Conservation (phyloP, 2,888 invertebrate genomes). For the Lysandra bellargus region DNA sequence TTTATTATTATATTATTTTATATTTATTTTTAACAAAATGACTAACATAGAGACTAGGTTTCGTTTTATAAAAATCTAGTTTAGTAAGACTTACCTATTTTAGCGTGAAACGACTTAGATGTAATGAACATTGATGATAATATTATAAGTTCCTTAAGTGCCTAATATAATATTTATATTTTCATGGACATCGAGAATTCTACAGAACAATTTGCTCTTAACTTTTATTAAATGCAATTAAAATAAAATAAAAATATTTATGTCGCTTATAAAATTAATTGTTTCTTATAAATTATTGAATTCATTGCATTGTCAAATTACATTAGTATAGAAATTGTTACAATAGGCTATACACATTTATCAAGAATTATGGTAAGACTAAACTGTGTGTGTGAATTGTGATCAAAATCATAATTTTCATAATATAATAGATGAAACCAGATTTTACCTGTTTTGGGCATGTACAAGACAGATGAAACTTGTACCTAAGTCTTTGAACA, state of each 20-base stretch:
- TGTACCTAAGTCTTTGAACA: neutral
- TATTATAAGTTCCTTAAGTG: neutral
- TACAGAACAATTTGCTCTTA: neutral
- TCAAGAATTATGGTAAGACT: neutral
- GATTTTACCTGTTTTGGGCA: neutral
- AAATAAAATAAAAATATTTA: constrained; percentile 1
- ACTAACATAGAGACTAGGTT: neutral
- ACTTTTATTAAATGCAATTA: constrained; percentile 13
- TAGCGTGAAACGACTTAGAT: constrained; percentile 1
- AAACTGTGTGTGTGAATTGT: neutral
- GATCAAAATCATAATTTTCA: neutral
- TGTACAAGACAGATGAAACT: neutral
- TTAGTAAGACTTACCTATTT: constrained; percentile 7
- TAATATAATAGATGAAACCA: neutral
- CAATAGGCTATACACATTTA: neutral
- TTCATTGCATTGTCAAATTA: neutral
- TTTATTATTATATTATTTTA: neutral
- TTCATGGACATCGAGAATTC: neutral
- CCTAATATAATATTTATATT: neutral
- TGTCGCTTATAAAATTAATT: neutral
- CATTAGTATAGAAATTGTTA: constrained; percentile 1
- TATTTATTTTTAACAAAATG: neutral
- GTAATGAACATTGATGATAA: constrained; percentile 8
- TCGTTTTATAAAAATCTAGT: constrained; percentile 12
- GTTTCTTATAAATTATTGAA: neutral